These are phyloP conservation scores for Macrostomum lignano DNA, from an alignment of 1,140 invertebrate species.

Conservation along the genomic window DNA sequence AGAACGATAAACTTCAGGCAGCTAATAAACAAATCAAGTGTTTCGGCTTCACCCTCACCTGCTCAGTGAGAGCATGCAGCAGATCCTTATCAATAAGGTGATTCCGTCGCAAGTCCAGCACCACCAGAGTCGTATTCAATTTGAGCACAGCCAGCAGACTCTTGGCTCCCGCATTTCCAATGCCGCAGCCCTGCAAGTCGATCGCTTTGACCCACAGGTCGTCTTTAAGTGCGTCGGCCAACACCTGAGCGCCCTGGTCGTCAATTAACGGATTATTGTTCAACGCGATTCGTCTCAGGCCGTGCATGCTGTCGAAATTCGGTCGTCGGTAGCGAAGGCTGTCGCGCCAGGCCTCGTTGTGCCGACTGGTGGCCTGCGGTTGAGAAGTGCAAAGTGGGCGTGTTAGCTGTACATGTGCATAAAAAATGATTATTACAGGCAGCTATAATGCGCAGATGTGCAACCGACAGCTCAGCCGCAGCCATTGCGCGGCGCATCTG, in stretches of 20 bases:
- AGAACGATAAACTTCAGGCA: too few species aligned
- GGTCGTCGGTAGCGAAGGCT: constrained; percentile 42
- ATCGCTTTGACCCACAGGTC: constrained; percentile 37
- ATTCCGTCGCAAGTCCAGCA: constrained; percentile 39
- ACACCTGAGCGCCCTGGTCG: constrained; percentile 32
- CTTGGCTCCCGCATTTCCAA: constrained; percentile 34
- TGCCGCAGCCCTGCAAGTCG: constrained; percentile 42
- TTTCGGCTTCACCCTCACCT: too few species aligned
- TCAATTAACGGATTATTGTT: constrained; percentile 40
- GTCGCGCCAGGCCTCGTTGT: constrained; percentile 48
- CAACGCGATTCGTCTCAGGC: constrained; percentile 40
- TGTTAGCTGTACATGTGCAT: too few species aligned
- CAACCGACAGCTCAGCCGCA: too few species aligned
- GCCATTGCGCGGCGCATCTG: too few species aligned
- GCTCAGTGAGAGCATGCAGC: too few species aligned
- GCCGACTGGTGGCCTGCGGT: constrained; percentile 33
- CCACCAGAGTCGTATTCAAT: constrained; percentile 34
- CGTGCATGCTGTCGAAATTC: constrained; percentile 40
- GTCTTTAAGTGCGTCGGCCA: constrained; percentile 33
- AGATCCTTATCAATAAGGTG: constrained; percentile 4
- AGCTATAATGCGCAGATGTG: too few species aligned
- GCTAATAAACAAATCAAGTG: too few species aligned
- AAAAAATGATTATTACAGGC: too few species aligned
- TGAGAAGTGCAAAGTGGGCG: too few species aligned
- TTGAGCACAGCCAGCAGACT: constrained; percentile 35